These are phyloP conservation scores for Cryptops parisi DNA, from an alignment of 2,888 invertebrate genomes.

Conservation along the genomic window DNA sequence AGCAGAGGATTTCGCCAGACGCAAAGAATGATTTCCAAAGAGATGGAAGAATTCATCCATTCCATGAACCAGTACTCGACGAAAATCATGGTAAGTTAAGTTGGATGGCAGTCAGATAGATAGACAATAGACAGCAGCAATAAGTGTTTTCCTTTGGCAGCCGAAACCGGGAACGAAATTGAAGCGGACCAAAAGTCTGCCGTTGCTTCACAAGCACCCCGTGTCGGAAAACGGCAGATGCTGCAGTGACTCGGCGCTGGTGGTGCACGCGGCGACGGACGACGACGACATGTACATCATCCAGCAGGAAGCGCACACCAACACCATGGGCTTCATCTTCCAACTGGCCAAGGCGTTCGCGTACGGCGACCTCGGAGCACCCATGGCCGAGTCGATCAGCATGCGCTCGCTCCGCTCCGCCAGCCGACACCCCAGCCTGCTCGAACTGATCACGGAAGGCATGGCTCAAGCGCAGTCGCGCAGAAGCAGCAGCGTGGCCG, in stretches of 20 bases:
- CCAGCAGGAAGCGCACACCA: conserved; percentile 11
- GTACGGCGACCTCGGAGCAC: conserved; percentile 12
- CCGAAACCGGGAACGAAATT: conserved; percentile 4
- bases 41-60: conserved; percentile 17
- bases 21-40: conserved; percentile 15
- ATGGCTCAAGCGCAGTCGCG: conserved; percentile 6
- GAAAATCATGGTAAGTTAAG: conserved; percentile 7
- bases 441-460: conserved; percentile 3
- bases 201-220: neutral
- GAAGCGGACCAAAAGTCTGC: conserved; percentile 10
- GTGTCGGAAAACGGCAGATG: neutral
- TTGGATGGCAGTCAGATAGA: no score
- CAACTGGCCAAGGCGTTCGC: conserved; percentile 17
- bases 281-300: conserved; percentile 6
- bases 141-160: neutral
- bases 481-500: neutral
- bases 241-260: conserved; percentile 5
- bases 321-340: conserved; percentile 16
- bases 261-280: neutral
- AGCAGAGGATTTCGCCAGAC: conserved; percentile 16
- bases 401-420: neutral
- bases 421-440: conserved; percentile 3
- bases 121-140: no score
- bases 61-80: conserved; percentile 14
- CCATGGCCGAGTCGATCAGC: neutral